These are phyloP conservation scores for Cephus cinctus DNA, from an alignment of 1,140 invertebrate species.

Conservation along the genomic window DNA sequence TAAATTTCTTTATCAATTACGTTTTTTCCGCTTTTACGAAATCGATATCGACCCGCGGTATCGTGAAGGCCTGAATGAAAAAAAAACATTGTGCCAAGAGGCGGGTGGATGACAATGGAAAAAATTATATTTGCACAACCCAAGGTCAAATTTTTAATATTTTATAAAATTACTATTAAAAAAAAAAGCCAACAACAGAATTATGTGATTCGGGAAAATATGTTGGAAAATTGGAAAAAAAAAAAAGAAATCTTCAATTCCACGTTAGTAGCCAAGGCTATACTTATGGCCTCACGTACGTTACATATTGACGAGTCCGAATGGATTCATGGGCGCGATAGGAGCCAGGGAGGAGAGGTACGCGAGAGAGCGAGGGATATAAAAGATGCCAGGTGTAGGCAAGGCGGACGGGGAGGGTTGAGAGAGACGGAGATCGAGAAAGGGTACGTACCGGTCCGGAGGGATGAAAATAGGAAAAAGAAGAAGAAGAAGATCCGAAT, in stretches of 20 bases:
- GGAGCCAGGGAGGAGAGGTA: slow-evolving; percentile 8
- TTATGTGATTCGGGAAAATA: slow-evolving; percentile 1
- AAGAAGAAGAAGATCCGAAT: slow-evolving; percentile 20
- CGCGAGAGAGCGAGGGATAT: slow-evolving; percentile 6
- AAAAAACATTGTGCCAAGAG: no score
- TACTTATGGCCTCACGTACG: slow-evolving; percentile 15
- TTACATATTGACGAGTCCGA: slow-evolving; percentile 45
- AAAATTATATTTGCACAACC: no score
- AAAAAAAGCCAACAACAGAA: slow-evolving; percentile 1
- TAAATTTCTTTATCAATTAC: no score
- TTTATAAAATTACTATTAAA: no score
- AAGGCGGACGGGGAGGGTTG: slow-evolving; percentile 13
- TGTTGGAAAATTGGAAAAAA: background rate
- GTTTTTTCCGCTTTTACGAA: no score
- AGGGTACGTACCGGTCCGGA: no score
- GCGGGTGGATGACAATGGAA: no score
- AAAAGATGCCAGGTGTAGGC: slow-evolving; percentile 3
- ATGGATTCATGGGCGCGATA: slow-evolving; percentile 16
- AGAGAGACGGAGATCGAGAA: slow-evolving; percentile 16
- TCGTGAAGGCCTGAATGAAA: no score
- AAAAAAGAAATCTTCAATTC: slow-evolving; percentile 27
- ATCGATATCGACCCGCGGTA: no score
- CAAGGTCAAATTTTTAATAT: no score
- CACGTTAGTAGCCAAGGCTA: slow-evolving; percentile 22
- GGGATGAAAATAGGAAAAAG: slow-evolving; percentile 13